Percentiles rank a stretch among this genome's conserved stretches.
Conservation (phyloP, 1,140 invertebrate genomes). For the Panagrolaimus sp. region DNA sequence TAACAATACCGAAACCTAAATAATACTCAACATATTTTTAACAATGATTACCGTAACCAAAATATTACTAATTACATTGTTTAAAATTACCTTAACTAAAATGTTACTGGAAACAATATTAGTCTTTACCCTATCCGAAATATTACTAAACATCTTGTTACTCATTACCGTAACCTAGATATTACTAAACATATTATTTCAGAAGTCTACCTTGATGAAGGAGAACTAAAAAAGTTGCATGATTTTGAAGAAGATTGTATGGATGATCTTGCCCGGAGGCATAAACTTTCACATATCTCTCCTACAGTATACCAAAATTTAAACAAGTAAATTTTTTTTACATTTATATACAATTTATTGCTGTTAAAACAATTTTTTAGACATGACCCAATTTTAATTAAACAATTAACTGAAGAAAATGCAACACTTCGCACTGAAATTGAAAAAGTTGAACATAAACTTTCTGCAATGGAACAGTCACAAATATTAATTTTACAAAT, state of each 20-base stretch:
- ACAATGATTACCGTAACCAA: no score
- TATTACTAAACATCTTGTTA: no score
- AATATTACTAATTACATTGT: no score
- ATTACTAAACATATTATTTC: no score
- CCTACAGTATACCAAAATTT: neutral
- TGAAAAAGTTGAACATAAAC: neutral
- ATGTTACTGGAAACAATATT: no score
- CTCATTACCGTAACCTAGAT: no score
- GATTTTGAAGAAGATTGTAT: conserved; percentile 97
- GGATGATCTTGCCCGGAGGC: conserved; percentile 75
- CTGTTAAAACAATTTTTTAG: neutral
- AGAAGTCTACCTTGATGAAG: conserved; percentile 81
- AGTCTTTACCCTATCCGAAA: no score
- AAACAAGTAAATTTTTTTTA: neutral
- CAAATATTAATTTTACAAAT: neutral
- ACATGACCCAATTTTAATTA: neutral
- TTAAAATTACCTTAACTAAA: no score
- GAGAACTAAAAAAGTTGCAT: conserved; percentile 84
- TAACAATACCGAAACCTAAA: no score
- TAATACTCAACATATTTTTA: no score
- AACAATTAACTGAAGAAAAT: conserved; percentile 19
- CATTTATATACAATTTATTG: neutral
- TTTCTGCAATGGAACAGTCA: conserved; percentile 1
- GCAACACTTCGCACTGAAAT: conserved; percentile 10
- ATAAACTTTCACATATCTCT: conserved; percentile 66